phyloP scores from a whole-genome alignment of 2,888 invertebrate genomes.

The Shargacucullia verbasci region DNA sequence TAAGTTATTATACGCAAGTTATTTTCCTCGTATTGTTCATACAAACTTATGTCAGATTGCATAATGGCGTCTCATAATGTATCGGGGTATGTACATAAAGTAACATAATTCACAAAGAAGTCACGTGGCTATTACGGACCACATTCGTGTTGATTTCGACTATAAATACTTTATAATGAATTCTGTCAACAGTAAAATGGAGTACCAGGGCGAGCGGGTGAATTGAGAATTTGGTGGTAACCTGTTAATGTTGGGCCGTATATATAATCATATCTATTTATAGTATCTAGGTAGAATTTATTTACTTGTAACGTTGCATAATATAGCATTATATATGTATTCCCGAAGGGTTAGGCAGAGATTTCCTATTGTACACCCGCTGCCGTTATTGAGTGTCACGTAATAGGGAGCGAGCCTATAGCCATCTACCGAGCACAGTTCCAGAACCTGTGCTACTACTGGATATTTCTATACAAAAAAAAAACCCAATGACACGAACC shows the following conservation, averaged over 20 bases:
- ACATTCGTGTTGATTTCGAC: slow-evolving; percentile 57
- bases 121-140: slow-evolving; percentile 63
- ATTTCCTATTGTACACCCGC: too few relatives aligned
- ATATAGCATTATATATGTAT: too few relatives aligned
- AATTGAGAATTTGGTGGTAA: slow-evolving; percentile 11
- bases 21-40: slow-evolving; percentile 22
- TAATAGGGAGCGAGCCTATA: too few relatives aligned
- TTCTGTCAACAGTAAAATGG: slow-evolving; percentile 24
- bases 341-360: too few relatives aligned
- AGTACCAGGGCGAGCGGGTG: slow-evolving; percentile 13
- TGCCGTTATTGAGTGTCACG: too few relatives aligned
- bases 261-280: background rate
- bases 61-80: slow-evolving; percentile 18
- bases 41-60: slow-evolving; percentile 23
- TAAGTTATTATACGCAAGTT: too few relatives aligned
- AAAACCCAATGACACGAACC: too few relatives aligned
- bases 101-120: slow-evolving; percentile 36
- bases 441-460: too few relatives aligned
- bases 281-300: background rate
- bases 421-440: too few relatives aligned
- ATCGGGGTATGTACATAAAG: slow-evolving; percentile 15
- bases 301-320: background rate
- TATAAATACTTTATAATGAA: slow-evolving; percentile 46
- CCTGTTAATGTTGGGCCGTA: background rate
- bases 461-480: too few relatives aligned